Evolutionary conservation across 2,888 invertebrate genomes (phyloP).

Genomic region (Spilarctia lutea): DNA sequence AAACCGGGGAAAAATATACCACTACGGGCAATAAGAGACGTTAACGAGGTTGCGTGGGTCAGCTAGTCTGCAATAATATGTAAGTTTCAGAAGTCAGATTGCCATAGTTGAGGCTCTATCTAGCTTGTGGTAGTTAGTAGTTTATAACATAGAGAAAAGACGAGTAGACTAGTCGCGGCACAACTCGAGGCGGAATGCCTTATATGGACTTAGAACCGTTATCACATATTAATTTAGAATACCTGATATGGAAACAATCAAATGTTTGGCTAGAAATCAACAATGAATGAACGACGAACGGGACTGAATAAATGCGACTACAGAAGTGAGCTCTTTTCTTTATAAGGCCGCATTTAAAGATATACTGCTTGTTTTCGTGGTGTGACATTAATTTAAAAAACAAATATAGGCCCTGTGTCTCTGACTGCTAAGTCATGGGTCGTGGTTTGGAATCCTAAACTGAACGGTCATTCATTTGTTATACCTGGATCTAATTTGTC

Average conservation of each 20-base stretch:
- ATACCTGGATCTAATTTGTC: no score
- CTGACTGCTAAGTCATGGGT: background rate
- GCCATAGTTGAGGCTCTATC: background rate
- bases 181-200: conserved; percentile 1
- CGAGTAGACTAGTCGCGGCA: background rate
- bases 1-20: no score
- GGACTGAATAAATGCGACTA: conserved; percentile 25
- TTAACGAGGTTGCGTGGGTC: no score
- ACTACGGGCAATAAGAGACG: no score
- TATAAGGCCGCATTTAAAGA: background rate
- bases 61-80: no score
- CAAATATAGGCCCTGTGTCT: background rate
- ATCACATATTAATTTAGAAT: conserved; percentile 31
- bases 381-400: background rate
- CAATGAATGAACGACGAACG: conserved; percentile 42
- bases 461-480: no score
- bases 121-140: background rate
- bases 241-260: conserved; percentile 47
- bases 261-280: conserved; percentile 41
- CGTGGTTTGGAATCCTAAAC: no score
- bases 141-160: background rate
- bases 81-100: background rate
- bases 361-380: background rate
- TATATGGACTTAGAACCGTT: conserved; percentile 42
- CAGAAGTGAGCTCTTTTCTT: background rate